A percentile compares a stretch with the other conserved stretches of the same genome.
Conservation (phyloP, 2,113 vertebrate species). For the Anhinga anhinga region DNA sequence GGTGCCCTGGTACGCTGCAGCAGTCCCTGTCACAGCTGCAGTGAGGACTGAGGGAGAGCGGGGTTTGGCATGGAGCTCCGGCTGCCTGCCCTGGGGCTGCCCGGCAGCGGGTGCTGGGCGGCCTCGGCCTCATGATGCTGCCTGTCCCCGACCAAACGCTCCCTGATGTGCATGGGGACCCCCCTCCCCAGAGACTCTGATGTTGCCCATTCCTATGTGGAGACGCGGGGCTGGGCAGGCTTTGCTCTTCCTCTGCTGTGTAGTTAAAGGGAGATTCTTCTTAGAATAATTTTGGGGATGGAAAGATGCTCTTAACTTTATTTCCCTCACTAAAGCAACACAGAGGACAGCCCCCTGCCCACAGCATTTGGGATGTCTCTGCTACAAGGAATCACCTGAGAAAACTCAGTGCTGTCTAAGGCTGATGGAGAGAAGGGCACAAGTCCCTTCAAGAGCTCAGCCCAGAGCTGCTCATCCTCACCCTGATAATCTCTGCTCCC, state of each 20-base stretch:
- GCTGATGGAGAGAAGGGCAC: neutral
- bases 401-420: neutral
- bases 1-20: fast-evolving
- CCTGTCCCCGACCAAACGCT: fast-evolving
- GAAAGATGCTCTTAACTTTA: neutral
- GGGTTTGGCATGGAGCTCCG: neutral
- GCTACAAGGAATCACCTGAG: neutral
- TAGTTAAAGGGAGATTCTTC: neutral
- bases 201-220: neutral
- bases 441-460: neutral
- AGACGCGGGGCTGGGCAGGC: neutral
- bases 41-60: neutral
- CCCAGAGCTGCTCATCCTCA: neutral
- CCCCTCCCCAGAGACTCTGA: neutral
- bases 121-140: neutral
- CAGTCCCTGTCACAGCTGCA: neutral
- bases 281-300: neutral
- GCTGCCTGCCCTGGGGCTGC: neutral
- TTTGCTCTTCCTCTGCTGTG: neutral
- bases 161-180: neutral
- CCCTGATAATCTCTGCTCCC: neutral
- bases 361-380: neutral
- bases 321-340: neutral
- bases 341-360: neutral
- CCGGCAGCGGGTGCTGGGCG: neutral